Evolutionary conservation across 2,888 invertebrate genomes (phyloP).

Genomic region (Diaphora mendica): DNA sequence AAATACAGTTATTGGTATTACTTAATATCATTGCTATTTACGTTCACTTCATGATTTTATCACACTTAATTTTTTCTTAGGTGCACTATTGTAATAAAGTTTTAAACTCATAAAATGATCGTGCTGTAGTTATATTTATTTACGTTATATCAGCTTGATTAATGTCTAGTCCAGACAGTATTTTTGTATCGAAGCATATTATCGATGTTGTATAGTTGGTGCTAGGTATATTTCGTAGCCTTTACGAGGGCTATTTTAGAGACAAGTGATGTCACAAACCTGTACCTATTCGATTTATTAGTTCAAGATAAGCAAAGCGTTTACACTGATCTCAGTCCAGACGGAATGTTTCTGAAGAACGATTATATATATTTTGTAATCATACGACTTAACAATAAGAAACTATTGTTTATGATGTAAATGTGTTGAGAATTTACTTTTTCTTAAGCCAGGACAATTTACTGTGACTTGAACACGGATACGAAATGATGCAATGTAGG

Average conservation of each 20-base stretch:
- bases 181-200: constrained; percentile 39
- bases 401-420: not conserved
- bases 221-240: not conserved
- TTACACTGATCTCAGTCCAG: not conserved
- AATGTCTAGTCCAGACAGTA: constrained; percentile 49
- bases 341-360: not conserved
- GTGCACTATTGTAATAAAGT: not conserved
- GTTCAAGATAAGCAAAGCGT: not conserved
- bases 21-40: not conserved
- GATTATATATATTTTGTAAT: not conserved
- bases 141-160: constrained; percentile 30
- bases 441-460: not conserved
- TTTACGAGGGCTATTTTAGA: not conserved
- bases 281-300: not conserved
- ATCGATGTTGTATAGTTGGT: not conserved
- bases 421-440: not conserved
- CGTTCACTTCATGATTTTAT: constrained; percentile 8
- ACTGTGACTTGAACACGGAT: too few relatives aligned
- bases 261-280: not conserved
- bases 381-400: not conserved
- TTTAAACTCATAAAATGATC: constrained; percentile 17
- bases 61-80: not conserved
- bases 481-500: too few relatives aligned
- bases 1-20: not conserved
- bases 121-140: constrained; percentile 16